Evolutionary conservation across 2,888 invertebrate species (phyloP), one percentile per base, ranked within the genome.

Genomic region (Eueremaeus valkanovi): DNA sequence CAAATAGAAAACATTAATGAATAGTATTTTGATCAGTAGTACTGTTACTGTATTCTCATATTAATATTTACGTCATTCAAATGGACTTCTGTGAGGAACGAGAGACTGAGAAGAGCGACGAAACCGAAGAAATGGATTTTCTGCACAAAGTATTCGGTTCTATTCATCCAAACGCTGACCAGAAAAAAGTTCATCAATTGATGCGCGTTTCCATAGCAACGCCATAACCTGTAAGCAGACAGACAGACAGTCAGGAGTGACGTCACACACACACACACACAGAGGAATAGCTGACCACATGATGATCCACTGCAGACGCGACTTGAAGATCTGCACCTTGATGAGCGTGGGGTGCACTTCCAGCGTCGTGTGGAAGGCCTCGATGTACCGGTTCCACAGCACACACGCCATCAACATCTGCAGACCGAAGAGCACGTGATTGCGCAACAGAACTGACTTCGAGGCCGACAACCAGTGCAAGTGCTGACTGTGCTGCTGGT

Each of bases 331-430:
- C 36, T 68, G 42, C n/a, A 68, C 42, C 36, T 68, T 66, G 9
- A 70, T 27, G 31, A 27, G 21, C 0, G 40, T 74, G 3, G 29
- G 11, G 29, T 58, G 21, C 11, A n/a, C 21, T 18, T 74, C 74
- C 6, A 74, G 29, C n/a, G 27, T 45, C 18, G 3, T 9, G 27
- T 74, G 74, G 36, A 66, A 74, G 29, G 42, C n/a, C 33, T 58
- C 55, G 33, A 74, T 66, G 27, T 68, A 74, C 29, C 66, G 74
- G 29, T 74, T 74, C 74, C 74, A 74, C 6, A 68, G 21, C 21
- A 74, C 21, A 8, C 68, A 45, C 24, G 70, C 29, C 8, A 74
- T 0, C 21, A 21, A 24, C 36, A 74, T 68, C 21, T 74, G 74
- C 9, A 51, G 18, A 24, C 66, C 51, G 18, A 74, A 24, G 0